Evolutionary conservation across 2,888 invertebrate genomes (phyloP), one percentile per base, ranked within the genome.

Genomic region (Herminia tarsipennalis): DNA sequence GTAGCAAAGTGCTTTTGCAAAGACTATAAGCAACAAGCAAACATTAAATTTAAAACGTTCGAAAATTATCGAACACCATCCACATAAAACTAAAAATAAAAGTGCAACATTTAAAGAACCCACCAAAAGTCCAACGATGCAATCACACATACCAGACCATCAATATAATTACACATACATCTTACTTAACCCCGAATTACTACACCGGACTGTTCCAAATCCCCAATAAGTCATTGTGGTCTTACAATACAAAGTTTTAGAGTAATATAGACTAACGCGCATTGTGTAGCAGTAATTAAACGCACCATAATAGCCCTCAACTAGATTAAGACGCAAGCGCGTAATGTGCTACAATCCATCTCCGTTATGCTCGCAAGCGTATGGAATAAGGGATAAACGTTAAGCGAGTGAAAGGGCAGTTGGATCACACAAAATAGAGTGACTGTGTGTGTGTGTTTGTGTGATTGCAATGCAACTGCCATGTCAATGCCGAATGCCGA

Each of bases 231-330:
- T 56, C 48, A 48, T 60, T 46, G 36, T 36, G 32, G 37, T 29
- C 3, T 6, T 36, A 40, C 36, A 47, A 32, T 41, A 35, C 17
- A 34, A 24, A 24, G 35, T 56, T 68, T 69, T 58, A 52, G 57
- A 63, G 61, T 67, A 66, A 58, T 29, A 76, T 75, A 70, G 75
- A 82, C 79, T 72, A 51, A 22, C 34, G 25, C 69, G 22, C 70
- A 82, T 88, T 88, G 87, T 88, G 79, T 77, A 24, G 69, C 66
- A 75, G 80, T 86, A 88, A 89, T 89, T 88, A 88, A 84, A 81
- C 80, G 74, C 62, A 55, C 72, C 73, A 81, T 88, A 88, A 88
- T 88, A 85, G 81, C 76, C 76, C 60, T 64, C 69, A 67, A 60
- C 62, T 70, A 78, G 85, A 89, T 89, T 88, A 87, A 89, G 87